A percentile compares a stretch with the other conserved stretches of the same genome.
phyloP scores from a whole-genome alignment of 2,888 invertebrate genomes.

The Cecidostiba fungosa region DNA sequence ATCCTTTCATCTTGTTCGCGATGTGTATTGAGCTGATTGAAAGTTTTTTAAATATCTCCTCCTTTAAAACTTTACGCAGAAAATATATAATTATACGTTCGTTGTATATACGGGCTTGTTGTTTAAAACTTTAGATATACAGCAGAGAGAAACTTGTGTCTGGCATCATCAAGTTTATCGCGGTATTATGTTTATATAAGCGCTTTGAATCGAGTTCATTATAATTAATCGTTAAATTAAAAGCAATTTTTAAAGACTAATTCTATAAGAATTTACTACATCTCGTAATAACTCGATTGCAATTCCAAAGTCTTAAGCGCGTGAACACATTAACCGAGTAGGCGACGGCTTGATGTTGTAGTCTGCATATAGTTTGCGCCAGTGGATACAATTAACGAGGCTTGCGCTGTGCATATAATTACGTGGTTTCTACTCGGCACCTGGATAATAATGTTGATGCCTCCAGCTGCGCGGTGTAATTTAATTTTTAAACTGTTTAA shows the following conservation, averaged over 20 bases:
- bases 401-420: slow-evolving; percentile 50
- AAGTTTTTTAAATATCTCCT: not conserved
- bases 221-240: not conserved
- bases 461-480: not conserved
- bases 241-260: not conserved
- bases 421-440: slow-evolving; percentile 34
- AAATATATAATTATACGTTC: too few relatives aligned
- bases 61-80: too few relatives aligned
- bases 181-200: not conserved
- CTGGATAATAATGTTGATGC: slow-evolving; percentile 43
- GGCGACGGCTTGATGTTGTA: slow-evolving; percentile 53
- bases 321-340: slow-evolving; percentile 43
- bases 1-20: not conserved
- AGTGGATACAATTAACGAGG: slow-evolving; percentile 56
- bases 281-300: slow-evolving; percentile 35
- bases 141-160: too few relatives aligned
- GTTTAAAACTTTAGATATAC: too few relatives aligned
- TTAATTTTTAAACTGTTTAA: not conserved
- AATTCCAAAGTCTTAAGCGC: slow-evolving; percentile 38
- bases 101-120: too few relatives aligned
- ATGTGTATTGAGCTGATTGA: not conserved
- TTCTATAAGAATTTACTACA: slow-evolving; percentile 31
- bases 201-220: not conserved
- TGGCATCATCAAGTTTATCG: too few relatives aligned
- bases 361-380: slow-evolving; percentile 28